Conservation (phyloP, 2,797 vertebrate genomes). For the Tragopan temminckii region DNA sequence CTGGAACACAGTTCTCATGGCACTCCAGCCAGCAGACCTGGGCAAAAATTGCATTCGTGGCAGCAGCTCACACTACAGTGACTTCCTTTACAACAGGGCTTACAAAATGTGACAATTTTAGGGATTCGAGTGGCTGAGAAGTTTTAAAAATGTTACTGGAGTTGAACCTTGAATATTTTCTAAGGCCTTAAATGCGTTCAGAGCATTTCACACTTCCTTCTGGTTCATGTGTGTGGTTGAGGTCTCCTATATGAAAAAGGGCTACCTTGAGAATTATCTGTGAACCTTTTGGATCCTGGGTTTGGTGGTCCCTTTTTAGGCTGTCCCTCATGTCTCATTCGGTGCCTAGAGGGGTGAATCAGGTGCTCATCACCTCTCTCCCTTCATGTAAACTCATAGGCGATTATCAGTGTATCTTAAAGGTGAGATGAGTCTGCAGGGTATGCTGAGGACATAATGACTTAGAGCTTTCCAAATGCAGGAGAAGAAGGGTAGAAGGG, state of each 20-base stretch:
- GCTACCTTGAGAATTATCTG: not conserved
- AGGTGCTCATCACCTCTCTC: not conserved
- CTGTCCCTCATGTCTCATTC: not conserved
- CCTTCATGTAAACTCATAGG: not conserved
- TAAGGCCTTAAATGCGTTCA: not conserved
- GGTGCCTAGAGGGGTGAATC: not conserved
- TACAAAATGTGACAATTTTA: not conserved
- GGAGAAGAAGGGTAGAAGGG: not conserved
- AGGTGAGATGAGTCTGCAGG: not conserved
- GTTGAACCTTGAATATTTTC: not conserved
- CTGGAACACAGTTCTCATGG: too few species aligned
- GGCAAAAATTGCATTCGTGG: too few species aligned
- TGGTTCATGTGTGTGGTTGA: not conserved
- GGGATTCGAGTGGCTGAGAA: not conserved
- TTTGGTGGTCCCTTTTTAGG: not conserved
- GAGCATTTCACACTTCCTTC: not conserved
- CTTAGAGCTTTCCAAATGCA: not conserved
- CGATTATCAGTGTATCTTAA: not conserved
- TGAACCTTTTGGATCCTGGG: not conserved
- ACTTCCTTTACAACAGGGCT: not conserved
- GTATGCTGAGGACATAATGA: fast-evolving
- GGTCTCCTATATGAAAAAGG: not conserved
- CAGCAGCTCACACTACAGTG: not conserved
- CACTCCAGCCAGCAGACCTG: too few species aligned
- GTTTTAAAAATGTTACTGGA: not conserved